Conservation (phyloP, 2,113 vertebrate genomes). For the Macroglossus sobrinus region DNA sequence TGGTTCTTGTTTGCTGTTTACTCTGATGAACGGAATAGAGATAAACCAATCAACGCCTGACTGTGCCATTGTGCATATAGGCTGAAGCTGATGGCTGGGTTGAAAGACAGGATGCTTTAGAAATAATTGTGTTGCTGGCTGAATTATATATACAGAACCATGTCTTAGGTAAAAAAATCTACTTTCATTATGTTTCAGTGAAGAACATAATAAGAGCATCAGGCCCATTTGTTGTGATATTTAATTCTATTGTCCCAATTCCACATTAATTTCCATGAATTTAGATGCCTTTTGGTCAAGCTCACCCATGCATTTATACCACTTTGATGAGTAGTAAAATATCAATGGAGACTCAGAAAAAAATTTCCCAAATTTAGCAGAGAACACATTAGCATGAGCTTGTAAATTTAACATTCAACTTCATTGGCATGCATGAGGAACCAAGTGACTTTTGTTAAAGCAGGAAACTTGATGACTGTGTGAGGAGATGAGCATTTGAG, state of each 20-base stretch:
- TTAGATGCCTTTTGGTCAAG: slow-evolving; percentile 64
- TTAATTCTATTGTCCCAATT: slow-evolving; percentile 63
- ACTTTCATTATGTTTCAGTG: slow-evolving; percentile 29
- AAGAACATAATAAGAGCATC: not conserved
- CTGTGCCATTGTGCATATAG: not conserved
- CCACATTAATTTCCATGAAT: slow-evolving; percentile 66
- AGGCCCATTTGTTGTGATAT: not conserved
- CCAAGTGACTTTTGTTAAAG: slow-evolving; percentile 61
- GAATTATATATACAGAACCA: rapidly evolving
- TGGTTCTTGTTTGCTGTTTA: not conserved
- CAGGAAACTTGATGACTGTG: slow-evolving; percentile 43
- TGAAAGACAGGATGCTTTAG: rapidly evolving
- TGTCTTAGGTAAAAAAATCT: not conserved
- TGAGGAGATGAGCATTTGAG: slow-evolving; percentile 51
- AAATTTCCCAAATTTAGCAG: slow-evolving; percentile 59
- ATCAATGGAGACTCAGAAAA: slow-evolving; percentile 59
- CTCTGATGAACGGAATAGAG: not conserved
- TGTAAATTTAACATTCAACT: slow-evolving; percentile 57
- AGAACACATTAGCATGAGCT: slow-evolving; percentile 54
- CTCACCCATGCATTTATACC: slow-evolving; percentile 66
- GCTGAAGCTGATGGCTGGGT: not conserved
- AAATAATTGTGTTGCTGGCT: rapidly evolving
- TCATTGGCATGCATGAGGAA: slow-evolving; percentile 64
- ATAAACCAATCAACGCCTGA: not conserved
- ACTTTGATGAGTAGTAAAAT: slow-evolving; percentile 62